Base-by-base conservation (phyloP, 1,140 invertebrate genomes). In the Saccostrea glomerata region DNA sequence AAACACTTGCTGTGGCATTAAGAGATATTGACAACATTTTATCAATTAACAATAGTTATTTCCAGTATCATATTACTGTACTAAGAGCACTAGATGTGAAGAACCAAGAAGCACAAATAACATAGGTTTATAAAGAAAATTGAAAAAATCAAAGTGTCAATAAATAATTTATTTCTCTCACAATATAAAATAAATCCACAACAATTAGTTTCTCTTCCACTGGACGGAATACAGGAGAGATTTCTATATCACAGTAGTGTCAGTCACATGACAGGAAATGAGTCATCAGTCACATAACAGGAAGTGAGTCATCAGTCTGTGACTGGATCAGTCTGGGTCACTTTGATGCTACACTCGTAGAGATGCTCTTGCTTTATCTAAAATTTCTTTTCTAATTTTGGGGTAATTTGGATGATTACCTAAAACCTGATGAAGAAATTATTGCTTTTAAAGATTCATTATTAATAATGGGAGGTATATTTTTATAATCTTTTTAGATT, bases 301-400 rank as follows among this genome's bases (percentile, higher is more conserved):
- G 17, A 20, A 23, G 66, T 25, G 23, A 13, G 9, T 30, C 66
- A n/a, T 73, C 9, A 60, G 3, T 6, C 11, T 4, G 70, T 77
- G 23, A 40, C 25, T 77, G 2, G 25, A 30, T 47, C n/a, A n/a
- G n/a, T n/a, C 11, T 73, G 70, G 12, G 13, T 30, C 25, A 73
- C 13, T 30, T 15, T 17, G 15, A 47, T 30, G 70, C 86, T 91
- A 98, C 2, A 97, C 96, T 91, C 98, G 96, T 90, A 98, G 96
- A 96, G 97, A 97, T 92, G 96, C 96, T 89, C 98, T 96, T n/a
- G 98, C 98, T 95, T 99, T 99, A 89, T 99, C 98, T 54, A 99
- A 95, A 91, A 99, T 98, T 89, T 99, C 98, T 94, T 98, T 99
- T 88, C 96, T 97, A 9, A 99, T 97, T 91, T 97, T 97, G 0